Conservation (phyloP, 2,797 vertebrate genomes). For the Phylloscopus collybita region DNA sequence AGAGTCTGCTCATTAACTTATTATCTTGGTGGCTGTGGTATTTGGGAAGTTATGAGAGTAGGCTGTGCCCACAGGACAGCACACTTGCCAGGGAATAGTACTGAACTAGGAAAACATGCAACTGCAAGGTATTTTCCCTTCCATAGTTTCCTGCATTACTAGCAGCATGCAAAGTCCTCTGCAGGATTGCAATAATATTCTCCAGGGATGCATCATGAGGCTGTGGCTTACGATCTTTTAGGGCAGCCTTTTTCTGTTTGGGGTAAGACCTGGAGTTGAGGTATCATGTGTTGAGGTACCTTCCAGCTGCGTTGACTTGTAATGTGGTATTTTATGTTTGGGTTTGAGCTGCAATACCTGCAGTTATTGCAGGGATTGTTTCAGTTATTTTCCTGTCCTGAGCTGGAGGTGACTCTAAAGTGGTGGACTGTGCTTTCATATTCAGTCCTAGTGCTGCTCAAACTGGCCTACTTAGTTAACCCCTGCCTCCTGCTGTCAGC, state of each 20-base stretch:
- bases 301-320: rapidly evolving
- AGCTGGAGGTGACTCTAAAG: not conserved
- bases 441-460: not conserved
- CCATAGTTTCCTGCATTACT: not conserved
- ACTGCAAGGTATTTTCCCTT: not conserved
- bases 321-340: rapidly evolving
- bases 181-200: not conserved
- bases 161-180: not conserved
- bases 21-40: not conserved
- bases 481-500: not conserved
- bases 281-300: too few species aligned
- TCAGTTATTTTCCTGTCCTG: not conserved
- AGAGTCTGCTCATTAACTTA: not conserved
- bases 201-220: not conserved
- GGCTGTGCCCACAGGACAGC: not conserved
- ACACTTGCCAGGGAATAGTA: not conserved
- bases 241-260: not conserved
- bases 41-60: not conserved
- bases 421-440: not conserved
- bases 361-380: not conserved
- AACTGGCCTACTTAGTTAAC: not conserved
- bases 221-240: not conserved
- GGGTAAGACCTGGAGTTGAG: not conserved
- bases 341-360: not conserved
- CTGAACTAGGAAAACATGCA: not conserved